Evolutionary conservation across 2,797 vertebrate genomes (phyloP), one percentile per base, ranked within the genome.

Genomic region (Coluber constrictor): DNA sequence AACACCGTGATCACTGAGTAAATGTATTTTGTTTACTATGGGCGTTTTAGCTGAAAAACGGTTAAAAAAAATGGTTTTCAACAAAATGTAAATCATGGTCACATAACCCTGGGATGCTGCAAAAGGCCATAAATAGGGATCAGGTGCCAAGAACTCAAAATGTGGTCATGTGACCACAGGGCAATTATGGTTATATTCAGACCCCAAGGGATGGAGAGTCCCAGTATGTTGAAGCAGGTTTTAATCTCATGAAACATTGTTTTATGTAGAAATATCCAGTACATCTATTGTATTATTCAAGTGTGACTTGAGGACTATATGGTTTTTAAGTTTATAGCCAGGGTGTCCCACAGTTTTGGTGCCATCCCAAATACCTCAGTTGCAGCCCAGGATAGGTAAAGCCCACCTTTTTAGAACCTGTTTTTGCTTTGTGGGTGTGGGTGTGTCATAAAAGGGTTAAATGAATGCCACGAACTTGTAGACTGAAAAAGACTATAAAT

Each of bases 91-190:
- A 61, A n/a, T n/a, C 27, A 63, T 29, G 29, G 11, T 63, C 27
- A 63, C 61, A 63, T 66, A 12, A n/a, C 29, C 29, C 15, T 15
- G 29, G 63, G 29, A 66, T 66, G 29, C 29, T 15, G 63, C 63
- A 66, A n/a, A 66, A 13, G 12, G 63, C 29, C 63, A 66, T 66
- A 2, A 66, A 66, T 66, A n/a, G 63, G 27, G 61, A 63, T 11
- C 29, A 66, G 12, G 29, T 66, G 63, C 12, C 63, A 66, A n/a
- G 63, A 66, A 66, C 5, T 29, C 27, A 66, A 66, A n/a, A 66
- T 66, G 29, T 0, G 4, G 63, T 13, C 63, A 66, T 2, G 12
- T 66, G 61, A n/a, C 29, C 12, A 2, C 0, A 1, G 0, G 1
- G 20, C 0, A 1, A 2, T 23, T 57, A 60, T 27, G 60, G 60